Percentiles rank a stretch among this genome's conserved stretches.
Conservation (phyloP, 2,113 vertebrate genomes). For the Cygnus atratus region DNA sequence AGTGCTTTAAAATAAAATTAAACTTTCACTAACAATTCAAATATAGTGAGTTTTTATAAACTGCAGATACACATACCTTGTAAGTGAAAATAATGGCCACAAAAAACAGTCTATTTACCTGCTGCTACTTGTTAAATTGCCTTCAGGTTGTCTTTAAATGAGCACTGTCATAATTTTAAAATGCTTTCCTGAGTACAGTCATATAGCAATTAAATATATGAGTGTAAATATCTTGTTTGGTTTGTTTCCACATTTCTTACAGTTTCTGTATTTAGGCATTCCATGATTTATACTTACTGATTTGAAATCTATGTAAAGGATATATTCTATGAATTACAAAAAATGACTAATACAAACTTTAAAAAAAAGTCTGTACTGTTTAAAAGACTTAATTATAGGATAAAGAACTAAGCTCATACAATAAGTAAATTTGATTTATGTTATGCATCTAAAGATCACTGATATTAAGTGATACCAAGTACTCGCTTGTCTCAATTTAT, state of each 20-base stretch:
- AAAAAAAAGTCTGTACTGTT: background rate
- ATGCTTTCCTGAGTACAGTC: background rate
- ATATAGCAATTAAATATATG: background rate
- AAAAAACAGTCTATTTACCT: background rate
- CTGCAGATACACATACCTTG: background rate
- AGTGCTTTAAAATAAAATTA: background rate
- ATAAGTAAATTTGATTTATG: background rate
- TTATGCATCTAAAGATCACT: background rate
- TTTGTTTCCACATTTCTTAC: background rate
- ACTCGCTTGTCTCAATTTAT: constrained; percentile 31
- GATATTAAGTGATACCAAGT: constrained; percentile 15
- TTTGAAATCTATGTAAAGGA: background rate
- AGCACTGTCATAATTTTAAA: background rate
- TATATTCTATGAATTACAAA: background rate
- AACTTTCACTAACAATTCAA: background rate
- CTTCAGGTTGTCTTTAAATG: background rate
- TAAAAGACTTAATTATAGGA: constrained; percentile 20
- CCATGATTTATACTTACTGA: background rate
- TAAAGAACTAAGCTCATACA: constrained; percentile 8
- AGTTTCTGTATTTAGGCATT: background rate
- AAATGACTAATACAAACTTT: background rate
- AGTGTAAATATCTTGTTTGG: background rate
- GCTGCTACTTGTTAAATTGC: background rate
- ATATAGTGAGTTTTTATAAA: background rate
- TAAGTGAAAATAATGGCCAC: background rate